Percentiles rank a stretch among this genome's conserved stretches.
Conservation (phyloP, 2,113 vertebrate genomes). For the Malaclemys terrapin region DNA sequence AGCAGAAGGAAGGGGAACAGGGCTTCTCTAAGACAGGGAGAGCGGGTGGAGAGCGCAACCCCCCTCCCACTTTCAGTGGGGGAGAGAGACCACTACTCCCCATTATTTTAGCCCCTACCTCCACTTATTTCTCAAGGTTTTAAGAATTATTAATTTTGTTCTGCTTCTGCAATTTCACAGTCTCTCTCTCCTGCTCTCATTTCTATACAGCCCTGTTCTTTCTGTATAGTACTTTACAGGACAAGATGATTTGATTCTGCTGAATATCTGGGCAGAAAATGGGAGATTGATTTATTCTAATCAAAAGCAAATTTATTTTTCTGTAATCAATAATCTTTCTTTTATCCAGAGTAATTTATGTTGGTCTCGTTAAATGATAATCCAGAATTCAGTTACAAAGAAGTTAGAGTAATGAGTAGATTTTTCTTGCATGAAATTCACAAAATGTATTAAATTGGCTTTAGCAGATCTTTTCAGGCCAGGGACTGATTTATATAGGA, state of each 20-base stretch:
- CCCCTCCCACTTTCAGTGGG: background rate
- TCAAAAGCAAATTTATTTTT: background rate
- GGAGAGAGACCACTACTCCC: background rate
- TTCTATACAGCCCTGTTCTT: background rate
- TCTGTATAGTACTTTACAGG: background rate
- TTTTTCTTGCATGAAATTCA: background rate
- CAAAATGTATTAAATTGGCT: background rate
- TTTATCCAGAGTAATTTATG: background rate
- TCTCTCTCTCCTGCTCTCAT: background rate
- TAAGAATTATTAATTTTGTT: background rate
- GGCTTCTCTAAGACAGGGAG: background rate
- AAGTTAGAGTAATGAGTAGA: background rate
- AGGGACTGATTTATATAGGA: background rate
- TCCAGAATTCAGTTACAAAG: background rate
- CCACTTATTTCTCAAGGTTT: background rate
- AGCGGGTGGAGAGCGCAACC: background rate
- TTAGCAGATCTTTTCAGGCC: background rate
- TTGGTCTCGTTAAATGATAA: background rate
- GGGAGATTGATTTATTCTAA: background rate
- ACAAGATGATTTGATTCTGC: background rate
- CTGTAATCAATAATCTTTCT: background rate
- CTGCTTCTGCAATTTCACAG: background rate
- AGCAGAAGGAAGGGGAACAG: background rate
- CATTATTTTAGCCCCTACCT: background rate
- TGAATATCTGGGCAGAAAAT: fast-evolving